Percentiles rank a stretch among this genome's conserved stretches.
These are phyloP conservation scores for Mustela lutreola DNA, from an alignment of 2,113 vertebrate species.

Conservation along the genomic window DNA sequence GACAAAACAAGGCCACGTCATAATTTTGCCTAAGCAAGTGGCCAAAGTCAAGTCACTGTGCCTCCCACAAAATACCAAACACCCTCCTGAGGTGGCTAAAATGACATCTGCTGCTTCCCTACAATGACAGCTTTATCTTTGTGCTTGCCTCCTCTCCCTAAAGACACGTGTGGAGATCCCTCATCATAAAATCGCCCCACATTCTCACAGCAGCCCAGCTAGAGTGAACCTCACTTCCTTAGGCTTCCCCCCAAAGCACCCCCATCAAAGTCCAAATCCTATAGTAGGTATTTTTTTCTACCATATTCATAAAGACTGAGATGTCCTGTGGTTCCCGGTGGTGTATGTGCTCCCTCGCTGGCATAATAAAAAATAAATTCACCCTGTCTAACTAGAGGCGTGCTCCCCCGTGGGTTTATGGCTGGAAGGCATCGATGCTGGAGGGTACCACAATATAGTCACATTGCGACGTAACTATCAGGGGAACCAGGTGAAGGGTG, in stretches of 20 bases:
- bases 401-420: neutral
- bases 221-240: neutral
- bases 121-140: neutral
- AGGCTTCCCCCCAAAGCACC: neutral
- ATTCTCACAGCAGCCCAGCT: neutral
- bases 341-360: neutral
- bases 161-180: neutral
- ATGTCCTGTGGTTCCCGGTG: neutral
- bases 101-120: neutral
- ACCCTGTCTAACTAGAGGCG: neutral
- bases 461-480: neutral
- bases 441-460: neutral
- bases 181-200: fast-evolving
- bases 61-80: neutral
- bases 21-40: neutral
- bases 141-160: neutral
- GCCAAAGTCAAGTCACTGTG: neutral
- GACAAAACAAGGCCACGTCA: neutral
- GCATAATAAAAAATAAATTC: neutral
- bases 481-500: neutral
- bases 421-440: neutral
- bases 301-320: neutral
- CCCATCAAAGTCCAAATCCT: neutral
- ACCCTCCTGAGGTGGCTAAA: neutral
- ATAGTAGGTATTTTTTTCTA: neutral